Percentiles rank a stretch among this genome's conserved stretches.
Conservation (phyloP, 2,888 invertebrate genomes). For the Parnassius glacialis region DNA sequence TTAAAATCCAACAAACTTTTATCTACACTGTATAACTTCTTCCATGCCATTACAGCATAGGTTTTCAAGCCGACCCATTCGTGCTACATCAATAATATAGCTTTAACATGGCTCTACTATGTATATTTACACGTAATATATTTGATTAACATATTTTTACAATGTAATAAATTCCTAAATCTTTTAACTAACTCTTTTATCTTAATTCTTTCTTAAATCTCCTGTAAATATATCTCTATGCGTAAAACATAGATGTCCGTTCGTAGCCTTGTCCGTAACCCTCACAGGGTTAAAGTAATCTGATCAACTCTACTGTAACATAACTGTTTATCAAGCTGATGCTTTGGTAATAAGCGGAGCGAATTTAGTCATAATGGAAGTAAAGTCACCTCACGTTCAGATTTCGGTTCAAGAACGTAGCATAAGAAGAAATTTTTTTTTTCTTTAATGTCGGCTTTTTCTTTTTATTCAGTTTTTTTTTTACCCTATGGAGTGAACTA, state of each 20-base stretch:
- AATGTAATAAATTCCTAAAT: not conserved
- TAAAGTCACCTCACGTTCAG: not conserved
- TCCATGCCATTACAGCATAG: too few species aligned
- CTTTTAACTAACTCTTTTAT: constrained; percentile 11
- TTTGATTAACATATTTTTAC: constrained; percentile 1
- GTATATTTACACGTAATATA: too few species aligned
- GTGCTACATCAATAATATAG: too few species aligned
- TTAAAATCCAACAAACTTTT: too few species aligned
- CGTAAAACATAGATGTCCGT: constrained; percentile 6
- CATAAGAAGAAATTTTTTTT: too few species aligned
- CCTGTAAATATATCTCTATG: constrained; percentile 4
- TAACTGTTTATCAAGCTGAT: constrained; percentile 24
- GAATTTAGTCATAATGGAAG: constrained; percentile 2
- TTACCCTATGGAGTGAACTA: too few species aligned
- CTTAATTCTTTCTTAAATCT: constrained; percentile 17
- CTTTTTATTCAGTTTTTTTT: too few species aligned
- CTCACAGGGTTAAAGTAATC: constrained; percentile 27
- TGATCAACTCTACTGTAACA: constrained; percentile 28
- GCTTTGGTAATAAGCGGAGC: constrained; percentile 27
- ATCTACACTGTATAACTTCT: too few species aligned
- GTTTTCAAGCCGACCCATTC: too few species aligned
- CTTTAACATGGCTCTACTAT: too few species aligned
- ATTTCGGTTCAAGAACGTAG: too few species aligned
- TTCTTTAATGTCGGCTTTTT: too few species aligned
- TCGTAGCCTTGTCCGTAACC: not conserved